phyloP scores from a whole-genome alignment of 2,113 vertebrate species.

The Tenebrosternarchus preto region DNA sequence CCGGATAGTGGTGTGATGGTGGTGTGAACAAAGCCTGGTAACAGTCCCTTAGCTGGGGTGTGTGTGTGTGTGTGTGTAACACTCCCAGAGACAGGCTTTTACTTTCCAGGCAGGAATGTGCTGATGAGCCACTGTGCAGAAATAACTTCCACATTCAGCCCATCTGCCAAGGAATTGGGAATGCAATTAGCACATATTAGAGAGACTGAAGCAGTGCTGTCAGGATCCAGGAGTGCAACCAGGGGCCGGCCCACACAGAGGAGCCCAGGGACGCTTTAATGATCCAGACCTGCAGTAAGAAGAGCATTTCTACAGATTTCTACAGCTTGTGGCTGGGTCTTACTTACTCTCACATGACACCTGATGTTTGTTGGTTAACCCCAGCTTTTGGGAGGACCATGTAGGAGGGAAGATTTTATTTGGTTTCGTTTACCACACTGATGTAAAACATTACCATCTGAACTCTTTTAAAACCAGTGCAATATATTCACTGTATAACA shows the following conservation, averaged over 20 bases:
- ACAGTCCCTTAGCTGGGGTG: background rate
- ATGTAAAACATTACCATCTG: slow-evolving; percentile 31
- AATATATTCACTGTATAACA: slow-evolving; percentile 3
- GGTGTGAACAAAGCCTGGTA: background rate
- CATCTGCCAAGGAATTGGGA: slow-evolving; percentile 76
- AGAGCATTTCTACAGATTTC: slow-evolving; percentile 45
- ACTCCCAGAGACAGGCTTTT: slow-evolving; percentile 58
- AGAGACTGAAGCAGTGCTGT: slow-evolving; percentile 69
- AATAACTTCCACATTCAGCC: slow-evolving; percentile 81
- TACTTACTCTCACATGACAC: slow-evolving; percentile 53
- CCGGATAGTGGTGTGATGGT: too few relatives aligned
- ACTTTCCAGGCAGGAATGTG: slow-evolving; percentile 75
- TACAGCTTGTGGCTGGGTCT: slow-evolving; percentile 26
- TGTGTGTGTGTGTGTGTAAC: slow-evolving; percentile 41
- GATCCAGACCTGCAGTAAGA: slow-evolving; percentile 51
- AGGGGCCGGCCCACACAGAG: background rate
- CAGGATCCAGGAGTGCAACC: slow-evolving; percentile 61
- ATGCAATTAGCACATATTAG: slow-evolving; percentile 82
- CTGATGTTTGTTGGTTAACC: slow-evolving; percentile 30
- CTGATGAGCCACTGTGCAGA: slow-evolving; percentile 70
- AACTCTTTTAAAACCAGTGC: slow-evolving; percentile 30
- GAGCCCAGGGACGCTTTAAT: slow-evolving; percentile 38
- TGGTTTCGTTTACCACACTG: slow-evolving; percentile 19
- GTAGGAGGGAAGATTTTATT: background rate
- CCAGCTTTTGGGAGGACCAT: background rate